Conservation (phyloP, 2,113 vertebrate species). For the Melanotaenia duboulayi region DNA sequence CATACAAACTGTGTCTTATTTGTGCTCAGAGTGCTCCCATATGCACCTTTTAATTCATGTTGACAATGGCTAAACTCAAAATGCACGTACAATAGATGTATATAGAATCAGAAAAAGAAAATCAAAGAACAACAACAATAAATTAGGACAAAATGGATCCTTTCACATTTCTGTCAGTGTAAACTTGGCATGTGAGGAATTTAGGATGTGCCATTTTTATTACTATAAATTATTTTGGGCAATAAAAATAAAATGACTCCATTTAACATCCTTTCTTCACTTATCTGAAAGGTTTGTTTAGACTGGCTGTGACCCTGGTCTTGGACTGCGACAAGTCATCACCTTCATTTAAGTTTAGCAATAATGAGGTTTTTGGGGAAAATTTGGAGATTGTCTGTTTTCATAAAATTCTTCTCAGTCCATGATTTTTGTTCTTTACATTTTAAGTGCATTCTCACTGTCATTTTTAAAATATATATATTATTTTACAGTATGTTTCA, state of each 20-base stretch:
- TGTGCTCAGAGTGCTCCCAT: conserved; percentile 25
- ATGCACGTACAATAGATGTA: neutral
- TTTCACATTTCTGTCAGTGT: too few species aligned
- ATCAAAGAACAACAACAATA: neutral
- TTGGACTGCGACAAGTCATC: neutral
- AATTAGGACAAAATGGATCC: too few species aligned
- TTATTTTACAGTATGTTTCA: neutral
- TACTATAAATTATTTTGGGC: too few species aligned
- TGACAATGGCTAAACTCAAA: conserved; percentile 10
- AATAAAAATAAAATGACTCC: too few species aligned
- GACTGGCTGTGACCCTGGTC: neutral
- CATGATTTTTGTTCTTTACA: neutral
- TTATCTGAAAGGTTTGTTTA: neutral
- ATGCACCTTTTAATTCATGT: conserved; percentile 27
- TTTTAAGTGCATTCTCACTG: neutral
- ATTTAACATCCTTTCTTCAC: neutral
- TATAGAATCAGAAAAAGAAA: neutral
- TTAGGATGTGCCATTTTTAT: too few species aligned
- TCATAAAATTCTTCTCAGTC: neutral
- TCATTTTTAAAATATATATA: neutral
- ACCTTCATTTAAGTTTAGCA: neutral
- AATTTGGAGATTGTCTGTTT: too few species aligned
- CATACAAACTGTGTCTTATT: conserved; percentile 38
- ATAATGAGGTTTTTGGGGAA: neutral
- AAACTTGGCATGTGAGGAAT: too few species aligned